Conservation (phyloP, 2,888 invertebrate genomes). For the Steinernema hermaphroditum region DNA sequence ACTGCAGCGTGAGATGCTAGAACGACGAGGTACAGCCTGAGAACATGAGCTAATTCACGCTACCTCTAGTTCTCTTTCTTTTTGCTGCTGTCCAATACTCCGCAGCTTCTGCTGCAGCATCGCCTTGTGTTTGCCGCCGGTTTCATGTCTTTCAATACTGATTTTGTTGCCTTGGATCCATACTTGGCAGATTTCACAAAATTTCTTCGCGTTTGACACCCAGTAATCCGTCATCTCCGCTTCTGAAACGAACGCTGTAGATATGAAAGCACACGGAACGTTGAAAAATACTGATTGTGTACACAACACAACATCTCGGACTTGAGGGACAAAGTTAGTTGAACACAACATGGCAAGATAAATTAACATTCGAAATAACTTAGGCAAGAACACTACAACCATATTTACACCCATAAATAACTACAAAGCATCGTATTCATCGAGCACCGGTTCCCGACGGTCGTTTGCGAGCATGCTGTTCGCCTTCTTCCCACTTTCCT, state of each 20-base stretch:
- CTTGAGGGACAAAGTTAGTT: slow-evolving; percentile 4
- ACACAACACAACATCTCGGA: too few species aligned
- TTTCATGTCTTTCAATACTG: slow-evolving; percentile 60
- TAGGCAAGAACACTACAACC: too few species aligned
- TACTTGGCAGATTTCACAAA: slow-evolving; percentile 89
- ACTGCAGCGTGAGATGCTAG: slow-evolving; percentile 48
- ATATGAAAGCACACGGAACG: too few species aligned
- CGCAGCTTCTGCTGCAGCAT: slow-evolving; percentile 47
- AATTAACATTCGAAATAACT: too few species aligned
- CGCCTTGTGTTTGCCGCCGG: slow-evolving; percentile 60
- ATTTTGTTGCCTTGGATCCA: slow-evolving; percentile 98
- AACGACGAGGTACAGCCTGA: slow-evolving; percentile 10
- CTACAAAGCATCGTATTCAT: slow-evolving; percentile 33
- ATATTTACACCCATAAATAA: too few species aligned
- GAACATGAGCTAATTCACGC: neutral
- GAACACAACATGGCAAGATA: too few species aligned
- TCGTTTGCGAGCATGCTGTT: slow-evolving; percentile 18
- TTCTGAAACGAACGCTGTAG: too few species aligned
- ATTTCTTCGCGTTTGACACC: slow-evolving; percentile 92
- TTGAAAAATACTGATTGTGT: too few species aligned
- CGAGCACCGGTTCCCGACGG: neutral
- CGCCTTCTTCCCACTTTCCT: neutral
- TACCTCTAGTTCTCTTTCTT: slow-evolving; percentile 46
- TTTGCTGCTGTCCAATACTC: slow-evolving; percentile 44
- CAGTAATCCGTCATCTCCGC: slow-evolving; percentile 72